A percentile compares a stretch with the other conserved stretches of the same genome.
These are phyloP conservation scores for Scelioninae gen. 1 DNA, from an alignment of 2,888 invertebrate species.

Conservation along the genomic window DNA sequence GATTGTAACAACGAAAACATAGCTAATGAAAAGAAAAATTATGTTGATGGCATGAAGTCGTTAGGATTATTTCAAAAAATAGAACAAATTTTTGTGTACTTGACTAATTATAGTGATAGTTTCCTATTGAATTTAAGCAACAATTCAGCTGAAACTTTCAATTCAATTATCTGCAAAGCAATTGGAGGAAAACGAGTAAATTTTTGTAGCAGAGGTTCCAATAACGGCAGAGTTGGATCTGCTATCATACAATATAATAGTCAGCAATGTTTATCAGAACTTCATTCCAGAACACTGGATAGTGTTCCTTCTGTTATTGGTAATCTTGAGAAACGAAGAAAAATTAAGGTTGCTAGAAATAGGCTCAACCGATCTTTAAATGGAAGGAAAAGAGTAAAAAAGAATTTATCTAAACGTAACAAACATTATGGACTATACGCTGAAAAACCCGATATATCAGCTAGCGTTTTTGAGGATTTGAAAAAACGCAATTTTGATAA, in stretches of 20 bases:
- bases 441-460: constrained; percentile 23
- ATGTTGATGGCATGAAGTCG: too few relatives aligned
- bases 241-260: constrained; percentile 13
- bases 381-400: neutral
- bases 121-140: constrained; percentile 29
- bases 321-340: neutral
- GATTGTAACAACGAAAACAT: too few relatives aligned
- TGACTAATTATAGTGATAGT: constrained; percentile 11
- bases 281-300: neutral
- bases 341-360: neutral
- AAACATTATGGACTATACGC: neutral
- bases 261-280: neutral
- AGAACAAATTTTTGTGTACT: constrained; percentile 10
- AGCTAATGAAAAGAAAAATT: too few relatives aligned
- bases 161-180: constrained; percentile 51
- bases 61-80: constrained; percentile 17
- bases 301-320: neutral
- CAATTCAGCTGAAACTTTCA: constrained; percentile 34
- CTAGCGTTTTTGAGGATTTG: constrained; percentile 2
- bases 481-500: constrained; percentile 12
- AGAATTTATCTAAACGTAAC: neutral
- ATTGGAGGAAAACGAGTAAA: constrained; percentile 29
- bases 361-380: neutral
- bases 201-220: neutral
- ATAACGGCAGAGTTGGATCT: constrained; percentile 1